Conservation (phyloP, 2,888 invertebrate species). For the Hartigia nigra region DNA sequence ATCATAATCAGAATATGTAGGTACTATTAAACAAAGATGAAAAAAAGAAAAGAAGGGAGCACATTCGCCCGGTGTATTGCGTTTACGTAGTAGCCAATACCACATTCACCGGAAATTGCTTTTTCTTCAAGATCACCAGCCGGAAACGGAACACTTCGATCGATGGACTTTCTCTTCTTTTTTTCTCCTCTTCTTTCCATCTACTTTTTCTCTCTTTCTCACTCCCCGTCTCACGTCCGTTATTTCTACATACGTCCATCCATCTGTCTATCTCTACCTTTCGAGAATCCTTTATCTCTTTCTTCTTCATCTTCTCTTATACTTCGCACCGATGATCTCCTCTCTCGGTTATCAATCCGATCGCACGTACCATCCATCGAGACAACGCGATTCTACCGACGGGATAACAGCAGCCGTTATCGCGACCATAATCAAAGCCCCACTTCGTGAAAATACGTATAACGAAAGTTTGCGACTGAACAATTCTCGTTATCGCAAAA, state of each 20-base stretch:
- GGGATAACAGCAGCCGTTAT: neutral
- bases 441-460: neutral
- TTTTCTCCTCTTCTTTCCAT: neutral
- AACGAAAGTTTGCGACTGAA: neutral
- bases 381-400: neutral
- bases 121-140: neutral
- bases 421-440: neutral
- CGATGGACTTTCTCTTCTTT: neutral
- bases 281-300: neutral
- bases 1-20: conserved; percentile 38
- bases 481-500: neutral
- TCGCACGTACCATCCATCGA: neutral
- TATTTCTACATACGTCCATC: neutral
- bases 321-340: neutral
- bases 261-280: neutral
- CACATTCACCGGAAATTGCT: neutral
- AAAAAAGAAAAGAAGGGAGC: conserved; percentile 26
- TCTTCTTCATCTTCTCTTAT: neutral
- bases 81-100: neutral
- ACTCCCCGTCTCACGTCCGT: neutral
- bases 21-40: conserved; percentile 38
- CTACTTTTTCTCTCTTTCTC: neutral
- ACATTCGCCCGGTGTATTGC: conserved; percentile 45
- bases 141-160: neutral
- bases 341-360: neutral